A percentile compares a stretch with the other conserved stretches of the same genome.
These are phyloP conservation scores for Amblyopsis rosae DNA, from an alignment of 2,113 vertebrate species.

Conservation along the genomic window DNA sequence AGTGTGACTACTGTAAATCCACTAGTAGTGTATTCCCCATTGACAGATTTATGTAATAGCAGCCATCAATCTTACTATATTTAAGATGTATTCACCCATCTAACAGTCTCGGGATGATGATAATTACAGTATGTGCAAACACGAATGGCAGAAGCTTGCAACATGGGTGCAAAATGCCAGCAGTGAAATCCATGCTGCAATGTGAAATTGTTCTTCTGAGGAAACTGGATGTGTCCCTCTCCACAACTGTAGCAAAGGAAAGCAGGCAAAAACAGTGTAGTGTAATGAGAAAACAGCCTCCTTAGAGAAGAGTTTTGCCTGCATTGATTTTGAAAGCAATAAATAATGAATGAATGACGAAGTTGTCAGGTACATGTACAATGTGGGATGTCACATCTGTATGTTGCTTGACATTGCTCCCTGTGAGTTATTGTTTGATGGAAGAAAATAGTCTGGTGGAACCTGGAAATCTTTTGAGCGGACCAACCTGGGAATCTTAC, in stretches of 20 bases:
- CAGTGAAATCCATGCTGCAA: conserved; percentile 28
- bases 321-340: background rate
- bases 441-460: background rate
- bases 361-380: conserved; percentile 2
- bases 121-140: conserved; percentile 8
- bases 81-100: conserved; percentile 61
- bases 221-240: conserved; percentile 13
- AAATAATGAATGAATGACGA: conserved; percentile 5
- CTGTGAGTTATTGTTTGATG: conserved; percentile 13
- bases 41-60: conserved; percentile 47
- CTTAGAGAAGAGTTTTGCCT: background rate
- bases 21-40: conserved; percentile 1
- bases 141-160: conserved; percentile 31
- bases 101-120: conserved; percentile 42
- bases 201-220: conserved; percentile 3
- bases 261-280: background rate
- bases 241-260: background rate
- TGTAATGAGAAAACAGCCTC: background rate
- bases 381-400: background rate
- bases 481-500: no score
- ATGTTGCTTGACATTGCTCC: conserved; percentile 26
- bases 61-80: conserved; percentile 67
- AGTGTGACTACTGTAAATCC: no score
- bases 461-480: no score
- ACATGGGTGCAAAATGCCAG: conserved; percentile 26